Evolutionary conservation across 2,113 vertebrate species (phyloP).

Genomic region (Oreocharis arfaki): DNA sequence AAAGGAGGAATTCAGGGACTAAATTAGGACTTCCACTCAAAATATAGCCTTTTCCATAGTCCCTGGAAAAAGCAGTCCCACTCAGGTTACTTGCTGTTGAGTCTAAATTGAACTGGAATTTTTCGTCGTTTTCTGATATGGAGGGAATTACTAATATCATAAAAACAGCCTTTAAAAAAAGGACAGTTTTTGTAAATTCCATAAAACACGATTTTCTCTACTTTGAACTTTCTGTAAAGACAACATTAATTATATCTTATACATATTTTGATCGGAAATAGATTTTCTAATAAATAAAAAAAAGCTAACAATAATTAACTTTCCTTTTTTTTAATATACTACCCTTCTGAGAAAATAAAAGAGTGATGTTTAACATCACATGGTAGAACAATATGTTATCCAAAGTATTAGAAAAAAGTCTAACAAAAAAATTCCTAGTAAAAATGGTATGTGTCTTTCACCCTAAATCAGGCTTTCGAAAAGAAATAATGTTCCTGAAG

Average conservation of each 20-base stretch:
- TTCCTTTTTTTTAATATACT: background rate
- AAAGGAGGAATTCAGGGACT: background rate
- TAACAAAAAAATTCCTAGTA: background rate
- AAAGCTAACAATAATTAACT: background rate
- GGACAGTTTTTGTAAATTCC: background rate
- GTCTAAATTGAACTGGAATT: background rate
- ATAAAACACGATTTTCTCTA: background rate
- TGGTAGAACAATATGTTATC: background rate
- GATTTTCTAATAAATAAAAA: background rate
- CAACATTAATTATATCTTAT: background rate
- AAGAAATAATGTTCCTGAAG: background rate
- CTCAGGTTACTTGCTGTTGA: background rate
- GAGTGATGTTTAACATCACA: background rate
- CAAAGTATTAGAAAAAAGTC: background rate
- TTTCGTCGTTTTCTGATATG: background rate
- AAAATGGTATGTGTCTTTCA: background rate
- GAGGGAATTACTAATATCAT: background rate
- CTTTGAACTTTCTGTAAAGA: background rate
- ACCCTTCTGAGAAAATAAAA: background rate
- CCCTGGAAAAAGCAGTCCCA: background rate
- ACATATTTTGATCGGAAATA: background rate
- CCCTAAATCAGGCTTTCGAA: background rate
- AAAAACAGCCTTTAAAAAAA: background rate
- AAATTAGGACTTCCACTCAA: background rate
- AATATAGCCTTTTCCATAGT: background rate